Conservation (phyloP, 2,113 vertebrate genomes). For the Onychorhynchus coronatus region DNA sequence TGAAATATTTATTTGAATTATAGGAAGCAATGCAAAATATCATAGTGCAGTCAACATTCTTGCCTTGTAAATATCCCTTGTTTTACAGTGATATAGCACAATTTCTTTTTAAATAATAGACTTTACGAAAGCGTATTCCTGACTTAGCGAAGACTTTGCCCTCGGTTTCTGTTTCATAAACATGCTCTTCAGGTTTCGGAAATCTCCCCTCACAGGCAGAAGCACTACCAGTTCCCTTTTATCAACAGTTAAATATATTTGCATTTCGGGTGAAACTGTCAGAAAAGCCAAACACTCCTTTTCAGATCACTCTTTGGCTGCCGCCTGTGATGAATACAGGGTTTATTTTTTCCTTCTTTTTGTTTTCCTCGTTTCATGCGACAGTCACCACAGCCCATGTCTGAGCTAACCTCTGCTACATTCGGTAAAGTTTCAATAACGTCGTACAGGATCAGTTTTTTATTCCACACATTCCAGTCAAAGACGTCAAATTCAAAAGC, state of each 20-base stretch:
- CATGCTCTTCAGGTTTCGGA: not conserved
- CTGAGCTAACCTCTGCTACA: not conserved
- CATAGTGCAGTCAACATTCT: not conserved
- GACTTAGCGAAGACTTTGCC: not conserved
- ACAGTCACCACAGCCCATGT: not conserved
- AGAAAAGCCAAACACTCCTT: not conserved
- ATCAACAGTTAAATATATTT: conserved; percentile 8
- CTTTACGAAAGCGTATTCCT: not conserved
- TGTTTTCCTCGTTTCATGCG: not conserved
- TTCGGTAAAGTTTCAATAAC: not conserved
- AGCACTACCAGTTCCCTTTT: not conserved
- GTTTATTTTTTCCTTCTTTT: not conserved
- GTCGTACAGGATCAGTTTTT: not conserved
- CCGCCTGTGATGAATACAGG: not conserved
- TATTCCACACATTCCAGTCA: not conserved
- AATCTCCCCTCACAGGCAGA: not conserved
- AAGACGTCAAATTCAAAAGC: not conserved
- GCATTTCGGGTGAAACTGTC: conserved; percentile 5
- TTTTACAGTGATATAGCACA: not conserved
- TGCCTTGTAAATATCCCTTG: not conserved
- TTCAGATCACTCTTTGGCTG: not conserved
- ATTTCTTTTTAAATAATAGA: not conserved
- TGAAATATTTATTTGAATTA: not conserved
- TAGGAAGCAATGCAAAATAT: not conserved
- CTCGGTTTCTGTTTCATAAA: not conserved